Percentiles rank a stretch among this genome's conserved stretches.
These are phyloP conservation scores for Salvelinus alpinus DNA, from an alignment of 2,113 vertebrate genomes.

Conservation along the genomic window DNA sequence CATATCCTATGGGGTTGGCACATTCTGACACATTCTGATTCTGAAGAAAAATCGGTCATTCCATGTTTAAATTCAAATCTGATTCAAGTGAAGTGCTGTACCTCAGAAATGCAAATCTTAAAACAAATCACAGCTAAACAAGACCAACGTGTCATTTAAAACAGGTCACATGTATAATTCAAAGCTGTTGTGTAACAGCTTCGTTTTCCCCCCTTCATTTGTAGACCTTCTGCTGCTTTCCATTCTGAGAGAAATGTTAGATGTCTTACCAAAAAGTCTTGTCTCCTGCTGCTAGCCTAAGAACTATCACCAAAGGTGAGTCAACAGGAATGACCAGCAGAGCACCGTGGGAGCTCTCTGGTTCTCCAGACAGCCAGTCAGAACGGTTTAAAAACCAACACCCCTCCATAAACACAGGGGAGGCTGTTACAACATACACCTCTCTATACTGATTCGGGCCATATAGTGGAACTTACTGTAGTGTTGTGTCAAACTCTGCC, in stretches of 20 bases:
- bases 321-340: slow-evolving; percentile 46
- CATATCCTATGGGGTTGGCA: background rate
- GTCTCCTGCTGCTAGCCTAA: slow-evolving; percentile 57
- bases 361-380: slow-evolving; percentile 20
- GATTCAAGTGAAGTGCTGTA: background rate
- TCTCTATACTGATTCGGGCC: slow-evolving; percentile 20
- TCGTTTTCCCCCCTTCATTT: slow-evolving; percentile 34
- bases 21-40: background rate
- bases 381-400: slow-evolving; percentile 14
- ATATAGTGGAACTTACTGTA: slow-evolving; percentile 34
- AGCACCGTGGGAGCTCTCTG: slow-evolving; percentile 35
- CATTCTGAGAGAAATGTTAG: slow-evolving; percentile 40
- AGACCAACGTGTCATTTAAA: slow-evolving; percentile 29
- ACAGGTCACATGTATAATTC: slow-evolving; percentile 52
- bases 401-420: slow-evolving; percentile 34
- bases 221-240: slow-evolving; percentile 61
- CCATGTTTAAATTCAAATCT: slow-evolving; percentile 17
- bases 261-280: slow-evolving; percentile 50
- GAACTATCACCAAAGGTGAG: slow-evolving; percentile 60
- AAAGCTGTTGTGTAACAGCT: slow-evolving; percentile 46
- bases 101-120: slow-evolving; percentile 50
- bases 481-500: slow-evolving; percentile 57
- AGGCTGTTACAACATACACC: slow-evolving; percentile 29
- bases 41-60: background rate
- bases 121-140: slow-evolving; percentile 57